These are phyloP conservation scores for Streptopelia turtur DNA, from an alignment of 2,797 vertebrate species.

Conservation along the genomic window DNA sequence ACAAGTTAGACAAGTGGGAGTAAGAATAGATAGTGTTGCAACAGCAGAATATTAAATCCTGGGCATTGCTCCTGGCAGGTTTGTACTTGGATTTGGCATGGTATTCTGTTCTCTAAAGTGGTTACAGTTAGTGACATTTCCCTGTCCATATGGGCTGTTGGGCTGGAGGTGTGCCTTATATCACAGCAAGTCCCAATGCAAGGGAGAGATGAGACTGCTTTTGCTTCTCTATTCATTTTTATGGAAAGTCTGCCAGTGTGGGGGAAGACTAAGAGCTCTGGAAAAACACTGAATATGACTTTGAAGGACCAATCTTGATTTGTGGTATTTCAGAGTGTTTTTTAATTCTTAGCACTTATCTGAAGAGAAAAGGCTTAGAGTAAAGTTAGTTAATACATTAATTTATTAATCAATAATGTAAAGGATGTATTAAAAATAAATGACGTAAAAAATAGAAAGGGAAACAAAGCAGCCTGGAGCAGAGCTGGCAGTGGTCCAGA, in stretches of 20 bases:
- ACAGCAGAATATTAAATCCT: neutral
- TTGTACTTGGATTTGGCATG: neutral
- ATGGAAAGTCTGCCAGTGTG: neutral
- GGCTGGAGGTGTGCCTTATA: neutral
- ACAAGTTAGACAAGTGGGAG: neutral
- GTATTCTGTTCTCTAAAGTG: neutral
- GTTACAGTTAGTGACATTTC: neutral
- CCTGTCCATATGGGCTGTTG: neutral
- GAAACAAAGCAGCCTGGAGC: neutral
- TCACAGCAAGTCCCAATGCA: neutral
- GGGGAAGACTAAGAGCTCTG: neutral
- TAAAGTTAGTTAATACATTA: neutral
- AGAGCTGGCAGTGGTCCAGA: neutral
- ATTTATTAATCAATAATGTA: neutral
- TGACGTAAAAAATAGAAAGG: neutral
- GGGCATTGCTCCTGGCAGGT: neutral
- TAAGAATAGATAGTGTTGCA: neutral
- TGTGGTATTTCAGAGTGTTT: neutral
- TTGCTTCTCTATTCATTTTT: neutral
- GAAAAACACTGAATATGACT: neutral
- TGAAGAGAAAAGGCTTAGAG: neutral
- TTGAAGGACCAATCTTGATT: neutral
- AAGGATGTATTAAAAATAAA: constrained; percentile 4
- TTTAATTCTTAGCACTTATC: neutral
- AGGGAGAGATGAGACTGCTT: neutral